Evolutionary conservation across 1,140 invertebrate genomes (phyloP), one percentile per base, ranked within the genome.

Genomic region (Cotesia chilonis): DNA sequence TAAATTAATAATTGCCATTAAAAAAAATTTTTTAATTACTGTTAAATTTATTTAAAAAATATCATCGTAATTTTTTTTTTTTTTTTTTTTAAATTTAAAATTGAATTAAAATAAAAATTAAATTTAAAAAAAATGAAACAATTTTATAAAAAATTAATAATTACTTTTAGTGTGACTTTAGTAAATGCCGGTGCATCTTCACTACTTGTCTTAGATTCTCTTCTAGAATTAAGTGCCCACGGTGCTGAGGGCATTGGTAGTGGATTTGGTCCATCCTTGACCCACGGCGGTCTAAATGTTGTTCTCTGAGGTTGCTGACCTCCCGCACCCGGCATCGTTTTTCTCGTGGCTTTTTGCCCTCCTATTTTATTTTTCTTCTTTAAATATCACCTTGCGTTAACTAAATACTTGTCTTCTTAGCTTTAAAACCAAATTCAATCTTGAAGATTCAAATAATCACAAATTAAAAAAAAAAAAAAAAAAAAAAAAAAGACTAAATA

Each of bases 211-310:
- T 84, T 82, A 52, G 85, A 84, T 54, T 88, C 83, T 69, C 85
- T 80, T 65, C 83, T 80, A 10, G 82, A 78, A 78, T 90, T 89
- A 20, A 90, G 87, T 17, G 90, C 88, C 92, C 92, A 94, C 1
- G 92, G 89, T 37, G 90, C 87, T n/a, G 85, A 71, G 3, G 88
- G 89, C 83, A 88, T 88, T 1, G 88, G 88, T 36, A 89, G 76
- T 10, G 88, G 86, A 14, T 78, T 85, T 1, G 90, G 86, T 54
- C 92, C 92, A 73, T 94, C 92, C 81, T 94, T 94, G 12, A 94
- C 93, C 93, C 93, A 95, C 7, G 94, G 94, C 10, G 93, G 93
- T 66, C 93, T 89, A 80, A 93, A 94, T 71, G 91, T 92, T 64
- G 90, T 91, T 74, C 91, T 88, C 76, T 88, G 82, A 72, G 85